Evolutionary conservation across 2,888 invertebrate genomes (phyloP).

Genomic region (Platycheirus rosarum): DNA sequence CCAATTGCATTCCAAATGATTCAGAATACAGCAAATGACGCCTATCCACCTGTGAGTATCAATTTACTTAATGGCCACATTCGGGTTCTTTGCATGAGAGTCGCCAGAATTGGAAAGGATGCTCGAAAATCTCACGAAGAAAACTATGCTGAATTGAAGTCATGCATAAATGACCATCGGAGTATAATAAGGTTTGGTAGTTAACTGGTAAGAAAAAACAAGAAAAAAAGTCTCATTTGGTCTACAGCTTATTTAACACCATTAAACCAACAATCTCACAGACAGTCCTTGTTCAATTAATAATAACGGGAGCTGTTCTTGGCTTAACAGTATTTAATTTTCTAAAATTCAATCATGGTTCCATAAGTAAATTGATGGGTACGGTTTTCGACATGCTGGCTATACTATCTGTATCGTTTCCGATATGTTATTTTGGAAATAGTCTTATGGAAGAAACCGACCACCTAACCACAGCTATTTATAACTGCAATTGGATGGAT

Average conservation of each 20-base stretch:
- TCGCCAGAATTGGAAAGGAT: slow-evolving; percentile 39
- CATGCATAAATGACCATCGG: slow-evolving; percentile 37
- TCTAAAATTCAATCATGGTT: slow-evolving; percentile 24
- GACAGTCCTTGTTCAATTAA: slow-evolving; percentile 16
- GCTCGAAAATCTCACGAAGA: neutral
- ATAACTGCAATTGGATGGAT: slow-evolving; percentile 44
- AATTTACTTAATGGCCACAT: slow-evolving; percentile 39
- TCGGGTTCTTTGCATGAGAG: slow-evolving; percentile 45
- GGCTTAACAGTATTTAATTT: slow-evolving; percentile 27
- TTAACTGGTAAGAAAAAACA: neutral
- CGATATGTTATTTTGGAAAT: slow-evolving; percentile 41
- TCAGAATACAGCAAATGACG: slow-evolving; percentile 28
- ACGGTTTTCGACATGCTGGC: slow-evolving; percentile 12
- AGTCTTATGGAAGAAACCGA: slow-evolving; percentile 14
- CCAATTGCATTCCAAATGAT: slow-evolving; percentile 17
- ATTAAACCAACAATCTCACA: slow-evolving; percentile 24
- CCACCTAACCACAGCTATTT: slow-evolving; percentile 22
- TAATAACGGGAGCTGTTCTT: slow-evolving; percentile 27
- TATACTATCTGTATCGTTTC: slow-evolving; percentile 8
- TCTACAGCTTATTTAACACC: slow-evolving; percentile 28
- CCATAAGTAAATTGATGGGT: neutral
- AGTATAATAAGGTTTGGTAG: slow-evolving; percentile 24
- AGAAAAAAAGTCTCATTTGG: too few relatives aligned
- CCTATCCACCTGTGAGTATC: slow-evolving; percentile 28
- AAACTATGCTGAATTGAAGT: slow-evolving; percentile 30